Evolutionary conservation across 2,797 vertebrate genomes (phyloP), one percentile per base, ranked within the genome.

Genomic region (Enteromius paludinosus): DNA sequence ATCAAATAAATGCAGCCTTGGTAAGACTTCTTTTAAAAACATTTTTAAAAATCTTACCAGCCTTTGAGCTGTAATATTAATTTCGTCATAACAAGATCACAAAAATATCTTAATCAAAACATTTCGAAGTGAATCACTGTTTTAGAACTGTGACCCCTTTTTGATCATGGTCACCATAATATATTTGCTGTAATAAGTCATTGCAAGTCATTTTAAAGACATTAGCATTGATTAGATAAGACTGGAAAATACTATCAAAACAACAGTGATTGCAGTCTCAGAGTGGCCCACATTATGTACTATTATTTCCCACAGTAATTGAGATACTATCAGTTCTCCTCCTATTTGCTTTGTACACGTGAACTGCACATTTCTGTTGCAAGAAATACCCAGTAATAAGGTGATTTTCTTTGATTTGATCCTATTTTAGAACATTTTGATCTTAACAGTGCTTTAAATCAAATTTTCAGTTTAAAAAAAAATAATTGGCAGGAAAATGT

Each of bases 251-350:
- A 43, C 56, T 47, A 25, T 71, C 59, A 78, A 64, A 78, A 49
- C 59, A 47, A 47, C 75, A 75, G 38, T 83, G 70, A 83, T 85
- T 79, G 54, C 49, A 30, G n/a, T 64, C 47, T 54, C 20, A 18
- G 52, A 73, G 28, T 49, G 45, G 38, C 20, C 33, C 41, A 30
- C 45, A 66, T 78, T 82, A 47, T 65, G 52, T 33, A 61, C 59
- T 66, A 75, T 78, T 78, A 59, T 41, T 78, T 85, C 35, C 54
- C n/a, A n/a, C n/a, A n/a, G n/a, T 79, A 41, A 54, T 17, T 56
- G 54, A 78, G 70, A 78, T 79, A 15, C 59, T 79, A 86, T 86
- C 84, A 65, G 52, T 75, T 76, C 12, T 76, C 62, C 30, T 73
- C 25, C 35, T 68, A 12, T 69, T 76, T 54, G 30, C 20, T 82